Evolutionary conservation across 1,140 invertebrate genomes (phyloP), one percentile per base, ranked within the genome.

Genomic region (Samia ricini): DNA sequence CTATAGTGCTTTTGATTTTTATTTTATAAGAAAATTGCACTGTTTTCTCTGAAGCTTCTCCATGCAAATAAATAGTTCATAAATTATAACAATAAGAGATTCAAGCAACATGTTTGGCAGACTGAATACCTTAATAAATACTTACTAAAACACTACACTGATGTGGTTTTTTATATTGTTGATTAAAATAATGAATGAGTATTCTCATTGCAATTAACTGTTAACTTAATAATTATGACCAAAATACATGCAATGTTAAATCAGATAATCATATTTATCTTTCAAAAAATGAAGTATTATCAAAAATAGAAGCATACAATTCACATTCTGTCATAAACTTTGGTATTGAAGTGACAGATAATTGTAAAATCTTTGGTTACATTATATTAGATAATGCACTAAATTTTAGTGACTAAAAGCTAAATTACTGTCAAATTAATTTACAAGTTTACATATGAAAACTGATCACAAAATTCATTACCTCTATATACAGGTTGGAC

Each of bases 41-140:
- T 83, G 66, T 87, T 87, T 89, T 75, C 82, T 68, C 70, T 71
- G 51, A 52, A 89, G 82, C 83, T 77, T 79, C 67, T 73, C 79
- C 82, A 87, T 85, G 83, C 83, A 89, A 89, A 89, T 88, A 88
- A 86, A 88, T 86, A 89, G 55, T 73, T 64, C 52, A 79, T 83
- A 77, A 52, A 21, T 10, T 21, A 15, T 42, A 42, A 42, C 33
- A 42, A 85, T 72, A 81, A 64, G 82, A 88, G 87, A 89, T 89
- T 89, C 87, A 88, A 89, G 87, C 86, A 84, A 72, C 57, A 63
- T 73, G 74, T 89, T 89, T 89, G 87, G 87, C 87, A 85, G 84
- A 83, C 72, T 63, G 82, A 87, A 84, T 87, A 86, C 75, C 76
- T 76, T 71, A 73, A 64, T 65, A 56, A 61, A 68, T 69, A 75